Base-by-base conservation (phyloP, 2,888 invertebrate genomes). In the Pachydiplax longipennis region DNA sequence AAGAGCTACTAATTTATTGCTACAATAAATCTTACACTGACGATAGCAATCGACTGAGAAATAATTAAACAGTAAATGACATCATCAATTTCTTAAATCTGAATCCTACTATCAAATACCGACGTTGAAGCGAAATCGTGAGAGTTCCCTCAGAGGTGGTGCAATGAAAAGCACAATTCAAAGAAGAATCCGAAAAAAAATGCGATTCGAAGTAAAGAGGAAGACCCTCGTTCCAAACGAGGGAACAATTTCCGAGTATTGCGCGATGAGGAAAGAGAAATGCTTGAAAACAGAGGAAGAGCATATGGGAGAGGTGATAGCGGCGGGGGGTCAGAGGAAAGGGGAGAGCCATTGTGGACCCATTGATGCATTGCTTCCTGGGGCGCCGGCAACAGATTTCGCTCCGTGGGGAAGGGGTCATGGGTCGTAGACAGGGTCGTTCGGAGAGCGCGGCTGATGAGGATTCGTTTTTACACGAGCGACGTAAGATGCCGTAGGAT, bases 301-400 rank as follows among this genome's bases (percentile, higher is more conserved):
- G 73, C n/a, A 31, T 25, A 61, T 58, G 87, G 35, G 83, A 35
- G 87, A 58, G 83, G 83, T 18, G 40, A 40, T 40, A 25, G 80
- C 58, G 22, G 65, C 48, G 53, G 58, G 53, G 91, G 18, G 81
- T n/a, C 48, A 65, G 80, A 31, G 61, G 80, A 48, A 35, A 80
- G 73, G 73, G 80, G 22, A 35, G 58, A 40, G 82, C 44, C 35
- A 83, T 83, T 83, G 83, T 83, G 40, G 83, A 53, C 15, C 83
- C 35, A 18, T 58, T 83, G 83, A 83, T 83, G 83, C 53, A 83
- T 83, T 31, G 83, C 83, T 83, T 35, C 58, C 58, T 83, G 83
- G 58, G 58, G 83, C 31, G 58, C 83, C 53, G 53, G 35, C 53
- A 35, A 83, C 53, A 83, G 83, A 83, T 83, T 58, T 83, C 83